A percentile compares a stretch with the other conserved stretches of the same genome.
phyloP scores from a whole-genome alignment of 2,113 vertebrate genomes.

The Pomatostomus ruficeps region DNA sequence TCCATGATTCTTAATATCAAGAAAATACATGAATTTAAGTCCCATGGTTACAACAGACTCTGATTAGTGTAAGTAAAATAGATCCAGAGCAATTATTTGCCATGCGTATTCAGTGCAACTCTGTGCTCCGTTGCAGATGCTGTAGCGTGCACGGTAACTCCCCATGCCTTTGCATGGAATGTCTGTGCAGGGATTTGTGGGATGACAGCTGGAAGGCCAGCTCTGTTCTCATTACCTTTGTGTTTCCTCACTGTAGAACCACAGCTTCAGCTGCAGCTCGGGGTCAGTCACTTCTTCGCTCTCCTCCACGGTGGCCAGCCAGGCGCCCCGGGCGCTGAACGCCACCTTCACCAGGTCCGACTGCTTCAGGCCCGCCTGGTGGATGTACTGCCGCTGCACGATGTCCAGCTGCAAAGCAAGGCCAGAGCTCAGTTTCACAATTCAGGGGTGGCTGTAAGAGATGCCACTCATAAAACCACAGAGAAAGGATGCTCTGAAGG shows the following conservation, averaged over 20 bases:
- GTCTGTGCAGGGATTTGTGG: neutral
- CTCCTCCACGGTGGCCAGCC: constrained; percentile 93
- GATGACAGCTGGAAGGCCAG: neutral
- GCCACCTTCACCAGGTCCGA: constrained; percentile 82
- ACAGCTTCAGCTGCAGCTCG: constrained; percentile 87
- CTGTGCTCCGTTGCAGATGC: neutral
- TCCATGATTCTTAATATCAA: neutral
- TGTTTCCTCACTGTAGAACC: constrained; percentile 78
- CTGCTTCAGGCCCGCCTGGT: constrained; percentile 81
- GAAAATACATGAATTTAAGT: neutral
- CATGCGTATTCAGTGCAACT: neutral
- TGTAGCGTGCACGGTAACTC: rapidly evolving
- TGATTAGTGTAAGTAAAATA: neutral
- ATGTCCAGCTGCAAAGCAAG: constrained; percentile 84
- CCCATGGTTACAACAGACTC: neutral
- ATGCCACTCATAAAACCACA: rapidly evolving
- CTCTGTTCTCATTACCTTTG: constrained; percentile 78
- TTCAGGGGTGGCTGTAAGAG: rapidly evolving
- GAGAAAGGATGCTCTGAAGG: neutral
- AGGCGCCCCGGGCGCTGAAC: constrained; percentile 74
- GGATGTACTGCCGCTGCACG: constrained; percentile 90
- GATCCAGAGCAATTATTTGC: neutral
- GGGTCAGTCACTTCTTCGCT: constrained; percentile 72
- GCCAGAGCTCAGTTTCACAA: neutral
- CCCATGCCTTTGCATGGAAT: neutral